These are phyloP conservation scores for Rhagologus leucostigma DNA, from an alignment of 2,113 vertebrate species.

Conservation along the genomic window DNA sequence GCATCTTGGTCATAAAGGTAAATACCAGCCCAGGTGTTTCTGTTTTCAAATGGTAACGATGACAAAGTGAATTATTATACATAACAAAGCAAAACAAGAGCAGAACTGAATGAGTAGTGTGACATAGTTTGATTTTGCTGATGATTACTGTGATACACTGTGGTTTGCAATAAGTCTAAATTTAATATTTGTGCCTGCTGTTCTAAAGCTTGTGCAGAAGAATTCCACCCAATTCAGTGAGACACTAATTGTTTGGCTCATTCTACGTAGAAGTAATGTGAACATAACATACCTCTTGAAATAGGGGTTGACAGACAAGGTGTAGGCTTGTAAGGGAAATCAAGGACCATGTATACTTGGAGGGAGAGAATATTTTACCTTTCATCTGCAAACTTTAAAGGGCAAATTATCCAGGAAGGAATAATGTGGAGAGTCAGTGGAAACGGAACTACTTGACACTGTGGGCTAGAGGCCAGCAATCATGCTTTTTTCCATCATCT, in stretches of 20 bases:
- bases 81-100: not conserved
- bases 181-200: not conserved
- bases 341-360: not conserved
- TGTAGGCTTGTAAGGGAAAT: constrained; percentile 12
- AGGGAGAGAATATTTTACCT: constrained; percentile 37
- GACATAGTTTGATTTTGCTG: not conserved
- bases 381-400: constrained; percentile 31
- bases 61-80: not conserved
- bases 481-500: not conserved
- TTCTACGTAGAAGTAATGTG: not conserved
- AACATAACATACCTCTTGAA: not conserved
- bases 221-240: not conserved
- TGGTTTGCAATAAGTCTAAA: not conserved
- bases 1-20: not conserved
- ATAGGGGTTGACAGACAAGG: not conserved
- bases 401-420: constrained; percentile 46
- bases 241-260: not conserved
- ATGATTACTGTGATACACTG: not conserved
- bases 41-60: not conserved
- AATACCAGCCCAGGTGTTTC: not conserved
- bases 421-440: constrained; percentile 44
- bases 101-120: not conserved
- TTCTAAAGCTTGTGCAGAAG: not conserved
- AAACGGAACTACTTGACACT: constrained; percentile 27
- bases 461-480: constrained; percentile 11